Percentiles rank a stretch among this genome's conserved stretches.
phyloP scores from a whole-genome alignment of 2,113 vertebrate genomes.

The Paralichthys olivaceus region DNA sequence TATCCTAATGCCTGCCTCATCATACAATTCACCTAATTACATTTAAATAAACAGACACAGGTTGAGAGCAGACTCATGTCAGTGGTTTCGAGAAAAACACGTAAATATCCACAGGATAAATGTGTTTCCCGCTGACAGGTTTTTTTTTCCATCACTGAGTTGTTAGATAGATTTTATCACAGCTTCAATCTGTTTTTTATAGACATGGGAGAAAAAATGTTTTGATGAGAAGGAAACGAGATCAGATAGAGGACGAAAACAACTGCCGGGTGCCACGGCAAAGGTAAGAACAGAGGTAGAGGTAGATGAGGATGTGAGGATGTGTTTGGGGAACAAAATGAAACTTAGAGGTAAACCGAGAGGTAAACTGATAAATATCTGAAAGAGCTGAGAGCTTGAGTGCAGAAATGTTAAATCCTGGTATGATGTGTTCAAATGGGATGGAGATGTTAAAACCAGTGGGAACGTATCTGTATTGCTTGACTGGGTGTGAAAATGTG shows the following conservation, averaged over 20 bases:
- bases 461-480: no score
- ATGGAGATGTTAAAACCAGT: no score
- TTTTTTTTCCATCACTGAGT: background rate
- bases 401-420: no score
- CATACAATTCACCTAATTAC: background rate
- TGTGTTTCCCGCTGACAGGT: background rate
- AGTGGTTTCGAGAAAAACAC: background rate
- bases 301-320: background rate
- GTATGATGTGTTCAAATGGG: no score
- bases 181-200: constrained; percentile 3
- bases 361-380: no score
- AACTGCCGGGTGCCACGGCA: constrained; percentile 3
- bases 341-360: background rate
- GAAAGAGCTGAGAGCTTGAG: no score
- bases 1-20: no score
- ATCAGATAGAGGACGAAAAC: background rate
- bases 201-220: background rate
- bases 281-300: background rate
- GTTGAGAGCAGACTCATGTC: background rate
- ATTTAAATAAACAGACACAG: background rate
- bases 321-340: background rate
- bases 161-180: constrained; percentile 12
- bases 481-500: background rate
- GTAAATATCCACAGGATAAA: background rate
- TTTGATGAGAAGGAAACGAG: constrained; percentile 3